Evolutionary conservation across 2,888 invertebrate species (phyloP).

Genomic region (Spisula solida): DNA sequence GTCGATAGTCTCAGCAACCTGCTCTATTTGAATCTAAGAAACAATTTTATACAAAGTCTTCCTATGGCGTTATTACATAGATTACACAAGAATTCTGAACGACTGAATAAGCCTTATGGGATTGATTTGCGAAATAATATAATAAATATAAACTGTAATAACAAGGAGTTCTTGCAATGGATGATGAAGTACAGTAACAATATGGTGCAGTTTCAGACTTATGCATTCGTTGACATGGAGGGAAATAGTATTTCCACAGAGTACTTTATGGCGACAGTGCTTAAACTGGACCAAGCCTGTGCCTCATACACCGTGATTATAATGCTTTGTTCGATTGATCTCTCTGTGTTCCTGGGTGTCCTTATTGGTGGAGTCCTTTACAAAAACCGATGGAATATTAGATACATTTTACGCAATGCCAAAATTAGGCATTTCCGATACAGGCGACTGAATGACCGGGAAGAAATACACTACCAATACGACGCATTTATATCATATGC

Average conservation of each 20-base stretch:
- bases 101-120: conserved; percentile 11
- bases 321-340: background rate
- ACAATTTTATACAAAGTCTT: conserved; percentile 30
- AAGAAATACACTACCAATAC: conserved; percentile 38
- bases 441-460: background rate
- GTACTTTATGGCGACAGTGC: conserved; percentile 1
- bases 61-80: background rate
- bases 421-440: conserved; percentile 46
- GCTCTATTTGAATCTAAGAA: conserved; percentile 22
- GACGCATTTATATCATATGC: conserved; percentile 60
- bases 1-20: conserved; percentile 13
- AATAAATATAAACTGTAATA: conserved; percentile 35
- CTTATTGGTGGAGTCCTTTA: conserved; percentile 55
- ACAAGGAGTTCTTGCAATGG: conserved; percentile 44
- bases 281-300: conserved; percentile 27
- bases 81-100: conserved; percentile 20
- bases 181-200: conserved; percentile 34
- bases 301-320: conserved; percentile 13
- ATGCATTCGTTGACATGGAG: conserved; percentile 19
- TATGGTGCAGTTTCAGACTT: conserved; percentile 30
- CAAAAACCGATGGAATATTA: conserved; percentile 65
- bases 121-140: conserved; percentile 51
- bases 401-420: conserved; percentile 60
- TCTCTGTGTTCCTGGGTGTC: conserved; percentile 39
- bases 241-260: background rate